These are phyloP conservation scores for Lerista edwardsae DNA, from an alignment of 2,797 vertebrate species.

Conservation along the genomic window DNA sequence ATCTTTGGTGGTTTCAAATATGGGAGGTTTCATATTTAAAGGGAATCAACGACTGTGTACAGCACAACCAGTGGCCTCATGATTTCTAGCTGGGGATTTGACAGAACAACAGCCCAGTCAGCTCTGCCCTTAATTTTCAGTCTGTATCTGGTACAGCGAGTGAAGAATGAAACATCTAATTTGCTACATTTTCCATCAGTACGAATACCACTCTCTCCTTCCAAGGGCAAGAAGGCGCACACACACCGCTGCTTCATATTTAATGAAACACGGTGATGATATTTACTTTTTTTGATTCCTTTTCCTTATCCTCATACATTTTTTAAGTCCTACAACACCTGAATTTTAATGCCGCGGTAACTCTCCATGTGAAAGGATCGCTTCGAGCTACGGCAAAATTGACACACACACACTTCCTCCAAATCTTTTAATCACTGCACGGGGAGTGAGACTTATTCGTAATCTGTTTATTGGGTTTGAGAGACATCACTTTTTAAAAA, in stretches of 20 bases:
- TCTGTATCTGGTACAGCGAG: neutral
- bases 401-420: slow-evolving; percentile 4
- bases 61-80: neutral
- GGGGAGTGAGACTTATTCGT: slow-evolving; percentile 41
- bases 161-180: slow-evolving; percentile 8
- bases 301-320: slow-evolving; percentile 44
- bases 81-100: neutral
- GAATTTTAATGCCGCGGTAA: slow-evolving; percentile 41
- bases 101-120: neutral
- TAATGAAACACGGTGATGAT: neutral
- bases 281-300: slow-evolving; percentile 7
- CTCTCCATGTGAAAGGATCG: slow-evolving; percentile 44
- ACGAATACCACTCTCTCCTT: slow-evolving; percentile 41
- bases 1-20: neutral
- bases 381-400: slow-evolving; percentile 32
- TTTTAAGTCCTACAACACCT: slow-evolving; percentile 19
- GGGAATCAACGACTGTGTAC: neutral
- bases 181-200: slow-evolving; percentile 28
- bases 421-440: slow-evolving; percentile 32
- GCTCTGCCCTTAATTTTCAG: neutral
- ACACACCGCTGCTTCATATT: slow-evolving; percentile 21
- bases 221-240: slow-evolving; percentile 33
- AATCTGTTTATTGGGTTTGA: slow-evolving; percentile 45
- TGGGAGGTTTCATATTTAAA: neutral
- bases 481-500: slow-evolving; percentile 8